phyloP scores from a whole-genome alignment of 2,888 invertebrate genomes.

The Campoletis raptor region DNA sequence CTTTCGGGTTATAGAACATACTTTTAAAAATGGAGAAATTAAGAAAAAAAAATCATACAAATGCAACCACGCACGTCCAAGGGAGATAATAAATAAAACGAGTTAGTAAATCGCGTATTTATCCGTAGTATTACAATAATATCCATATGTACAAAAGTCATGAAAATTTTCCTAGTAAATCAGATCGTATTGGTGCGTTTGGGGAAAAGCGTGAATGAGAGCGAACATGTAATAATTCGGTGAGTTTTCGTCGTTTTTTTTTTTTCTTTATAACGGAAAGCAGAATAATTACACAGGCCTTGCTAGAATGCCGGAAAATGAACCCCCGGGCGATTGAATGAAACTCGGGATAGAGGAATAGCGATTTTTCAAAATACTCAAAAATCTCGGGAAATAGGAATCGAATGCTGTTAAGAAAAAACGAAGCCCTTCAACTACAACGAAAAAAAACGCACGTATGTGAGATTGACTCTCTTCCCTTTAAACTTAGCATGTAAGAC shows the following conservation, averaged over 20 bases:
- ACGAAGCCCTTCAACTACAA: conserved; percentile 58
- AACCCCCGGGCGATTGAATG: conserved; percentile 37
- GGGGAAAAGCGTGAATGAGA: conserved; percentile 36
- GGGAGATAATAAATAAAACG: conserved; percentile 66
- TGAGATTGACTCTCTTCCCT: conserved; percentile 26
- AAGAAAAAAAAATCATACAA: conserved; percentile 48
- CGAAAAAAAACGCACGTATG: conserved; percentile 59
- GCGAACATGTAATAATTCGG: not conserved
- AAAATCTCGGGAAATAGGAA: conserved; percentile 43
- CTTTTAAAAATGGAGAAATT: conserved; percentile 8
- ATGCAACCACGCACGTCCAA: conserved; percentile 74
- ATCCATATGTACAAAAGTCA: conserved; percentile 67
- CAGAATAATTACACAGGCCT: conserved; percentile 52
- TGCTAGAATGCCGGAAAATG: conserved; percentile 28
- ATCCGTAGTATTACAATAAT: conserved; percentile 54
- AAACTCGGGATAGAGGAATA: conserved; percentile 34
- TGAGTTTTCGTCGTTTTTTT: conserved; percentile 10
- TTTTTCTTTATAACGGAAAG: conserved; percentile 31
- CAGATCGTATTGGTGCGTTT: conserved; percentile 52
- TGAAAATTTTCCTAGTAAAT: conserved; percentile 55
- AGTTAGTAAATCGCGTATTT: conserved; percentile 60
- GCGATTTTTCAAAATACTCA: conserved; percentile 16
- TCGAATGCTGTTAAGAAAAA: conserved; percentile 37
- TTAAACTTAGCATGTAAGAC: conserved; percentile 43
- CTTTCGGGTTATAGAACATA: conserved; percentile 45